Evolutionary conservation across 2,797 vertebrate genomes (phyloP), one percentile per base, ranked within the genome.

Genomic region (Sphenodon punctatus): DNA sequence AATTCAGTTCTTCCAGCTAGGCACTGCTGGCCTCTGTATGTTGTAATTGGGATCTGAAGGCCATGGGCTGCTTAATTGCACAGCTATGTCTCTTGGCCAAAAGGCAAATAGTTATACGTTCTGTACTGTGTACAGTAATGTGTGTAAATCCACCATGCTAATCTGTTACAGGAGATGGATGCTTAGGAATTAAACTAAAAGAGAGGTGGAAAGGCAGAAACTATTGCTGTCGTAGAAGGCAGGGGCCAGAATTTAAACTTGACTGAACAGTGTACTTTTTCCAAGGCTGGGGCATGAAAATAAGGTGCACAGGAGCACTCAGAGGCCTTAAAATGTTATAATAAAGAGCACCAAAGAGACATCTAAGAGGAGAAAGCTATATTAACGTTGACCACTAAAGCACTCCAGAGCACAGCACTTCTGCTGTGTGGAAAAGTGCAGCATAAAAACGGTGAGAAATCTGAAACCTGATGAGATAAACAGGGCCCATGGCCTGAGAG

Each of bases 381-480:
- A 3, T 75, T 59, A 69, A 78, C 68, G 61, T 0, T 60, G 39
- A 82, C 49, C 42, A 17, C 64, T 79, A 7, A 3, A 10, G 36
- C 3, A 76, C 22, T 68, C 83, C 55, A 67, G n/a, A n/a, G n/a
- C n/a, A 72, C 59, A 58, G 80, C 58, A 13, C 5, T 53, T 59
- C 55, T 69, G n/a, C n/a, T 64, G 12, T 72, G 43, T 11, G 19
- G 45, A 27, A 25, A 38, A 81, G 17, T n/a, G 74, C 32, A 78
- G 72, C 43, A 80, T 72, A 73, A 69, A 78, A 82, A n/a, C 27
- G 79, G 38, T 3, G 5, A 64, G 61, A 90, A 88, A 79, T 30
- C 11, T 53, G 8, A 25, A 71, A 59, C 65, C 61, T 51, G 49
- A 39, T 80, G 39, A 74, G 69, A 49, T 32, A 1, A 85, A 66